phyloP scores from a whole-genome alignment of 2,797 vertebrate species.

The Characodon lateralis region DNA sequence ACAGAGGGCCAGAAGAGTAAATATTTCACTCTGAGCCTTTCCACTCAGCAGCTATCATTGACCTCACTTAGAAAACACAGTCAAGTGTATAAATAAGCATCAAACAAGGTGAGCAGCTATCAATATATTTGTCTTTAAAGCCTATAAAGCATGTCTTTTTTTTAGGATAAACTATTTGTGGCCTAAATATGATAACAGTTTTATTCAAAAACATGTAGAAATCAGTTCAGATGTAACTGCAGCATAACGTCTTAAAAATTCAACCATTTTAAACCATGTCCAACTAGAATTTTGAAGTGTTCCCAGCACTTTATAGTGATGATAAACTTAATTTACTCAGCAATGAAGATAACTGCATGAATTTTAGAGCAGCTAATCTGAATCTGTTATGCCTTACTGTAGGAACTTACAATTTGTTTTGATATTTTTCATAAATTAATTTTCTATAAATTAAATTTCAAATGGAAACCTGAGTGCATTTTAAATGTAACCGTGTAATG shows the following conservation, averaged over 20 bases:
- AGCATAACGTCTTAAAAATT: not conserved
- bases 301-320: not conserved
- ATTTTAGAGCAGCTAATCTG: no score
- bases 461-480: no score
- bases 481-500: no score
- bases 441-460: no score
- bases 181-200: not conserved
- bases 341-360: not conserved
- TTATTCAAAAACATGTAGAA: not conserved
- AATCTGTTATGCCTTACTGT: no score
- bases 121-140: no score
- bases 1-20: not conserved
- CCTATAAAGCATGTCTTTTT: not conserved
- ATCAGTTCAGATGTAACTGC: not conserved
- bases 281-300: not conserved
- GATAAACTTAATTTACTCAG: not conserved
- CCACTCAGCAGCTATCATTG: not conserved
- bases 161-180: not conserved
- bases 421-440: no score
- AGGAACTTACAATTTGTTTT: no score
- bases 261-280: not conserved
- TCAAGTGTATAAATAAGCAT: not conserved
- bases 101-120: not conserved
- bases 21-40: not conserved
- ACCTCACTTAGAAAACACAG: not conserved